Evolutionary conservation across 2,888 invertebrate species (phyloP).

Genomic region (Aphodius granarius): DNA sequence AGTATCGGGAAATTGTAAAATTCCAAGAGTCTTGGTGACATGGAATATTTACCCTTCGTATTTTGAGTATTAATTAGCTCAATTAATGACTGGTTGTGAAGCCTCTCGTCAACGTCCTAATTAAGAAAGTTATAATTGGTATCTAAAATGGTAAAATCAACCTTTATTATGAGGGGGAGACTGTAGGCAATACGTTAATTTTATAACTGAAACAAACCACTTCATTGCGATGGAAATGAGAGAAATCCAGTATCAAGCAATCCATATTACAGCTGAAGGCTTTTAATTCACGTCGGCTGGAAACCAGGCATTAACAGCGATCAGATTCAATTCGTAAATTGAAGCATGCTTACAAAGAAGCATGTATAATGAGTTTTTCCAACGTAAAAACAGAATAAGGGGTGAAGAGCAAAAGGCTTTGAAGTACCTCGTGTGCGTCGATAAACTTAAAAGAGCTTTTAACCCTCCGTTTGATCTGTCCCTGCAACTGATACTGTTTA

Average conservation of each 20-base stretch:
- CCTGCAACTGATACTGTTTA: not conserved
- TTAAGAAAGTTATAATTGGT: not conserved
- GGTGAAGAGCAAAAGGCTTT: not conserved
- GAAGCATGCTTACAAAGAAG: not conserved
- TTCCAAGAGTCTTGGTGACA: not conserved
- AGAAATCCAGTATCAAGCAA: not conserved
- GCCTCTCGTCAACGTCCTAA: not conserved
- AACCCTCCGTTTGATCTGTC: not conserved
- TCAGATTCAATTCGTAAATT: not conserved
- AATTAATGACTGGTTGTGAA: not conserved
- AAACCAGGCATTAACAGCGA: not conserved
- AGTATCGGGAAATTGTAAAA: too few relatives aligned
- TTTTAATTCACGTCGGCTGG: not conserved
- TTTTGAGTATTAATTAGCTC: not conserved
- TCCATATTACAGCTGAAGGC: not conserved
- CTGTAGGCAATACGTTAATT: not conserved
- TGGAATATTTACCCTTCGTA: not conserved
- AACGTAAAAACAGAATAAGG: not conserved
- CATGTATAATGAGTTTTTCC: not conserved
- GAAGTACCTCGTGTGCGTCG: not conserved
- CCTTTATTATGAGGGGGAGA: not conserved
- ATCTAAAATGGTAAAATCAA: not conserved
- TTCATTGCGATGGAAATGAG: not conserved
- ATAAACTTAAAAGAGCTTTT: not conserved
- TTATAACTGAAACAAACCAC: not conserved